Evolutionary conservation across 2,888 invertebrate species (phyloP).

Genomic region (Alentia gelatinosa): DNA sequence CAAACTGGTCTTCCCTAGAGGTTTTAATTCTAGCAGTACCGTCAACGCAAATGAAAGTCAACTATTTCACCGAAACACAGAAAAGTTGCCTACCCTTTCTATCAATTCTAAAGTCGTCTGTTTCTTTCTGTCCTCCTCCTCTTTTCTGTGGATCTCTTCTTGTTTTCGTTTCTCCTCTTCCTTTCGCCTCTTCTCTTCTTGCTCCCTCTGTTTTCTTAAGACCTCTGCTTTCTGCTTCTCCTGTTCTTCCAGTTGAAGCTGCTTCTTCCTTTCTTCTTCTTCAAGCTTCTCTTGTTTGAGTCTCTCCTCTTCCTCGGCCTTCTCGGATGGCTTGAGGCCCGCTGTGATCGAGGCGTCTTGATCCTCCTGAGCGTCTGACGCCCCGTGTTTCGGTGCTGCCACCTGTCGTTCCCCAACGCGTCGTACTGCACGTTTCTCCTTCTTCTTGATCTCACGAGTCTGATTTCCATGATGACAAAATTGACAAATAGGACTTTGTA

Average conservation of each 20-base stretch:
- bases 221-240: not conserved
- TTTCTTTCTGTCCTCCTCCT: conserved; percentile 17
- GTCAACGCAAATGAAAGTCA: too few relatives aligned
- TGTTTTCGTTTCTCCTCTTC: not conserved
- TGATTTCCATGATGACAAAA: not conserved
- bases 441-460: conserved; percentile 34
- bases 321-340: not conserved
- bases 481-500: not conserved
- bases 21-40: too few relatives aligned
- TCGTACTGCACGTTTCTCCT: conserved; percentile 16
- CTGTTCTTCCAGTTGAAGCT: not conserved
- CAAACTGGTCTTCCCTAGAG: too few relatives aligned
- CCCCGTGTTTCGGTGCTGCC: not conserved
- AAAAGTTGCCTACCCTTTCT: too few relatives aligned
- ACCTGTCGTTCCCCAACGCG: not conserved
- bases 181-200: not conserved
- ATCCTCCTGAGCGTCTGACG: not conserved
- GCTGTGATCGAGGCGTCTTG: not conserved
- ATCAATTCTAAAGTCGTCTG: not conserved
- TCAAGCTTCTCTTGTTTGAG: not conserved
- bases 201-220: not conserved
- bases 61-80: too few relatives aligned
- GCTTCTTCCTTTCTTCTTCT: conserved; percentile 12
- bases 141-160: not conserved
- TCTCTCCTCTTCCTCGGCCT: not conserved